Base-by-base conservation (phyloP, 2,113 vertebrate species). In the Conger conger region DNA sequence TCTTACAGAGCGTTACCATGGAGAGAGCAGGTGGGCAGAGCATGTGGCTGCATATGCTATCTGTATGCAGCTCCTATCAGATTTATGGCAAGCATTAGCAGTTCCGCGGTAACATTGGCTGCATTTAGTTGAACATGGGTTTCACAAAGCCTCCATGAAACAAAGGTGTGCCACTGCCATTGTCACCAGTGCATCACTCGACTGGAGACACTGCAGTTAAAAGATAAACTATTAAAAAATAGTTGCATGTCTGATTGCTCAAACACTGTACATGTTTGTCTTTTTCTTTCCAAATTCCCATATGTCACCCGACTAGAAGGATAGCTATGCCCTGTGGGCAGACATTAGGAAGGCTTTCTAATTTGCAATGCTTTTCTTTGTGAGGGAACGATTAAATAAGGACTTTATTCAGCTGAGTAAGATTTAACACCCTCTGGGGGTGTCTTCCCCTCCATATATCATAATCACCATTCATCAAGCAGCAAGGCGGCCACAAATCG, bases 381-480 rank as follows among this genome's bases (percentile, higher is more conserved):
- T 73, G 68, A 73, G 57, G 9, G 57, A 63, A 63, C 57, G 57
- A 63, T 63, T 63, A 63, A 63, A 27, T 63, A 63, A 63, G 68
- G 33, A 9, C n/a, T 73, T 73, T 33, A 73, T 33, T 73, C 68
- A 30, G 68, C 68, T 33, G n/a, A 73, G 68, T 33, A 27, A 73
- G n/a, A 27, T 73, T 9, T 73, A 73, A 33, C 68, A 73, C 68
- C 68, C 68, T 11, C n/a, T 33, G 68, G 68, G 63, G 68, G n/a
- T 33, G 68, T 73, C n/a, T 9, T 73, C 68, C 11, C n/a, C n/a
- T 73, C 68, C 68, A 73, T 73, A 30, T 13, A 73, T 73, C 68
- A 73, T 73, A 73, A 73, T 73, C 68, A 73, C n/a, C n/a, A 73
- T 73, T 73, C 68, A 73, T 73, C 68, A 73, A 73, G 9, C 68